Percentiles rank a stretch among this genome's conserved stretches.
These are phyloP conservation scores for Erinaceus europaeus DNA, from an alignment of 2,113 vertebrate species.

Conservation along the genomic window DNA sequence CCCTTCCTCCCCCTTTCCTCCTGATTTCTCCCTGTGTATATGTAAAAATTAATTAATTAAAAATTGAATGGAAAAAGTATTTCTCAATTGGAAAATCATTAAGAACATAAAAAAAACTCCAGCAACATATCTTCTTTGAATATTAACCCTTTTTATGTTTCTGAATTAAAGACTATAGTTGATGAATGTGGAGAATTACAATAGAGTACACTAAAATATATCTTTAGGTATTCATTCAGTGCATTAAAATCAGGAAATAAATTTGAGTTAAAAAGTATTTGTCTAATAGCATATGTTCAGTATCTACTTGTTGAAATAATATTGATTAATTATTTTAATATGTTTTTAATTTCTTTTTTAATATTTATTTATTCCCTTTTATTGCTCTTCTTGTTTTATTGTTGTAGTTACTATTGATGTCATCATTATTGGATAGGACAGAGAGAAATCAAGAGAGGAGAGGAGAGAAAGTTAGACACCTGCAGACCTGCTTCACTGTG, in stretches of 20 bases:
- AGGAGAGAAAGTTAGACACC: no score
- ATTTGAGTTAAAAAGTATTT: not conserved
- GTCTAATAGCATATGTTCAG: not conserved
- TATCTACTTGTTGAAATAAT: not conserved
- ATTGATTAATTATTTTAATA: not conserved
- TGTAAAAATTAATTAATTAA: no score
- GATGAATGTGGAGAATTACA: not conserved
- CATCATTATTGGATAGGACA: no score
- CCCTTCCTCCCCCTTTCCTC: no score
- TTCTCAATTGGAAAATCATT: not conserved
- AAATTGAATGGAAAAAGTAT: no score
- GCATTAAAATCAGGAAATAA: not conserved
- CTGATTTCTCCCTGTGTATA: no score
- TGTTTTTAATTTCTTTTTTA: not conserved
- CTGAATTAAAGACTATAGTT: not conserved
- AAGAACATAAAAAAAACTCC: not conserved
- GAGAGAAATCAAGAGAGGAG: no score
- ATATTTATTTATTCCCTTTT: no score
- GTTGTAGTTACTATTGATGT: no score
- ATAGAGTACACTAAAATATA: not conserved
- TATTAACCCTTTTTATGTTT: not conserved
- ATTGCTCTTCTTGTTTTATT: no score
- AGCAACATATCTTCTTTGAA: not conserved
- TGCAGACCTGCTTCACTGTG: no score
- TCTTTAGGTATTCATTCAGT: not conserved